Base-by-base conservation (phyloP, 2,797 vertebrate genomes). In the Rhynchonycteris naso region DNA sequence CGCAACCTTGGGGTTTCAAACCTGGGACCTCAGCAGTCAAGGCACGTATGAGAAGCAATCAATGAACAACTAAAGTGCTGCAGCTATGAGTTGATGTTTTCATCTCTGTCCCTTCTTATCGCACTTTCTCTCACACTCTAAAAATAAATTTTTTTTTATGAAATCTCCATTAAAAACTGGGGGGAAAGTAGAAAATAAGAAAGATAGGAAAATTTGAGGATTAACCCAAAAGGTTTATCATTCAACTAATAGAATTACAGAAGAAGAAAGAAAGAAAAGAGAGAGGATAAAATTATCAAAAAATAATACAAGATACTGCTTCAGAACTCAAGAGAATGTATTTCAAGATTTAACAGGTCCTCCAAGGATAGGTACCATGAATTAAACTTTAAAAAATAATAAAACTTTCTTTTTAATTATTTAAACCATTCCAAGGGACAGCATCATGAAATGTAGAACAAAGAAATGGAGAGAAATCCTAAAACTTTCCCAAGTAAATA, bases 91-190 rank as follows among this genome's bases (percentile, higher is more conserved):
- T 43, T 43, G 43, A 43, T 43, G 43, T 43, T 43, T 43, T 43
- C 43, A 43, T 43, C 43, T 7, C 43, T 43, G 5, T 43, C 43
- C 43, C 43, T 43, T 43, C 43, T 43, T 43, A 7, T 43, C 5
- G 43, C 43, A 43, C 43, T 43, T 43, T 43, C 43, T 43, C 43
- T 6, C 43, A 43, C 43, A 43, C 43, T 43, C n/a, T n/a, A 92
- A 89, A 90, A 84, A n/a, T 63, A 90, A 35, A 84, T 1, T 38
- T 43, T 43, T 43, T 43, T 43, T 54, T 5, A 38, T 28, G 11
- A 76, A 94, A 88, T 78, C 38, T 86, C 8, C 38, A 28, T 88
- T 91, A 72, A 93, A 82, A 95, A 83, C n/a, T 16, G 5, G 16
- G 2, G 3, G 12, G 19, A 35, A 56, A 30, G 12, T 35, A 68